Conservation (phyloP, 2,888 invertebrate genomes). For the Pyrgus malvae region DNA sequence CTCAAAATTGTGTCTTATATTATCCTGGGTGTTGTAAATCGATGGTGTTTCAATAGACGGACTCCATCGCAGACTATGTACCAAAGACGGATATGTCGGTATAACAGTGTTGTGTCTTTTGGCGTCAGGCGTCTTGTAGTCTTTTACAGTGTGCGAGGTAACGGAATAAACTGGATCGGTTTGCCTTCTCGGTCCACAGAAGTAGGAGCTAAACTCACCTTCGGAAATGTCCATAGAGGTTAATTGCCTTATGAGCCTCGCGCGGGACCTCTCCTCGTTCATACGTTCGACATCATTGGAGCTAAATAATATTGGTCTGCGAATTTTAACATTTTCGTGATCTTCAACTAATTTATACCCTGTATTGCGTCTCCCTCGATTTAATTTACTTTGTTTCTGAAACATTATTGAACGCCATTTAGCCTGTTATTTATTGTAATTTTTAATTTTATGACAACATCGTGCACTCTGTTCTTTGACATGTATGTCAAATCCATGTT, state of each 20-base stretch:
- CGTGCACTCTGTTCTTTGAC: slow-evolving; percentile 1
- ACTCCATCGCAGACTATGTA: slow-evolving; percentile 45
- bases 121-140: no score
- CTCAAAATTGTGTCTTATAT: slow-evolving; percentile 27
- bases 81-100: slow-evolving; percentile 41
- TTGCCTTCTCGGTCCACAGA: slow-evolving; percentile 35
- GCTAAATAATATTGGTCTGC: slow-evolving; percentile 38
- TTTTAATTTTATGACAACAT: slow-evolving; percentile 30
- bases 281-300: slow-evolving; percentile 38
- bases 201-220: slow-evolving; percentile 47
- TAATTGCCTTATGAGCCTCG: slow-evolving; percentile 39
- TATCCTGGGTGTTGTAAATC: slow-evolving; percentile 31
- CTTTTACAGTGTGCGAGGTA: slow-evolving; percentile 38
- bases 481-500: slow-evolving; percentile 4
- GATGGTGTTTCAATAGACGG: slow-evolving; percentile 38
- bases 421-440: slow-evolving; percentile 8
- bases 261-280: slow-evolving; percentile 41
- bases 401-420: slow-evolving; percentile 29
- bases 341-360: slow-evolving; percentile 21
- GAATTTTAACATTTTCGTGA: not conserved
- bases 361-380: slow-evolving; percentile 8
- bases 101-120: slow-evolving; percentile 24
- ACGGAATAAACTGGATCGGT: slow-evolving; percentile 39
- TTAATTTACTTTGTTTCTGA: slow-evolving; percentile 34
- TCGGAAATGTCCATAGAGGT: slow-evolving; percentile 32